A percentile compares a stretch with the other conserved stretches of the same genome.
These are phyloP conservation scores for Trissolcus basalis DNA, from an alignment of 1,140 invertebrate species.

Conservation along the genomic window DNA sequence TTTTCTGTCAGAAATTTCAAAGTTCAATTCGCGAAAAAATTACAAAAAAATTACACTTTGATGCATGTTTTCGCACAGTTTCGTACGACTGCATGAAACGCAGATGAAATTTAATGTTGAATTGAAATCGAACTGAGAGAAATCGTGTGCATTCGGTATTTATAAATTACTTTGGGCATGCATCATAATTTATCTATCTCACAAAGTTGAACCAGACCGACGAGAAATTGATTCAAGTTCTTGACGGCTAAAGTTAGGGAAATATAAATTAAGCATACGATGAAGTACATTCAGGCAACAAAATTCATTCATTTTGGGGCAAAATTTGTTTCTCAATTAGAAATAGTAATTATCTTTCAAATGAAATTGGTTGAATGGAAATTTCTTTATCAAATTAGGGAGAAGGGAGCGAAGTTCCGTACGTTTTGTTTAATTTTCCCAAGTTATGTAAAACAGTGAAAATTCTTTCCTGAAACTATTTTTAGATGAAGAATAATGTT, in stretches of 20 bases:
- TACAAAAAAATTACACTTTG: too few species aligned
- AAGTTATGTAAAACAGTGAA: too few species aligned
- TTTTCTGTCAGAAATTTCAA: too few species aligned
- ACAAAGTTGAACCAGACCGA: neutral
- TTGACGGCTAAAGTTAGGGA: neutral
- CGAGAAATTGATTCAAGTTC: slow-evolving; percentile 3
- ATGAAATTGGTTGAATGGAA: neutral
- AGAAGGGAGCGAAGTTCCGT: neutral
- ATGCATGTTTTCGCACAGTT: too few species aligned
- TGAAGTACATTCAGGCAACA: neutral
- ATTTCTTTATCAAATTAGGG: neutral
- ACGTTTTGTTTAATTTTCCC: neutral
- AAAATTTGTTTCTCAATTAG: neutral
- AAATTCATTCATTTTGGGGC: neutral
- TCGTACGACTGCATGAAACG: too few species aligned
- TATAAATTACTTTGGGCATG: neutral
- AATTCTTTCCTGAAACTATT: too few species aligned
- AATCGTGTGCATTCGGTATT: too few species aligned
- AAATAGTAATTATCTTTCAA: neutral
- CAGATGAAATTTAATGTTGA: too few species aligned
- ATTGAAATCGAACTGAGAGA: too few species aligned
- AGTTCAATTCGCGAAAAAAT: too few species aligned
- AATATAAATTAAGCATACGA: slow-evolving; percentile 2
- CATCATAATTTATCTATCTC: slow-evolving; percentile 3
- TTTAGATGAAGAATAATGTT: too few species aligned